These are phyloP conservation scores for Lagria hirta DNA, from an alignment of 2,888 invertebrate species.

Conservation along the genomic window DNA sequence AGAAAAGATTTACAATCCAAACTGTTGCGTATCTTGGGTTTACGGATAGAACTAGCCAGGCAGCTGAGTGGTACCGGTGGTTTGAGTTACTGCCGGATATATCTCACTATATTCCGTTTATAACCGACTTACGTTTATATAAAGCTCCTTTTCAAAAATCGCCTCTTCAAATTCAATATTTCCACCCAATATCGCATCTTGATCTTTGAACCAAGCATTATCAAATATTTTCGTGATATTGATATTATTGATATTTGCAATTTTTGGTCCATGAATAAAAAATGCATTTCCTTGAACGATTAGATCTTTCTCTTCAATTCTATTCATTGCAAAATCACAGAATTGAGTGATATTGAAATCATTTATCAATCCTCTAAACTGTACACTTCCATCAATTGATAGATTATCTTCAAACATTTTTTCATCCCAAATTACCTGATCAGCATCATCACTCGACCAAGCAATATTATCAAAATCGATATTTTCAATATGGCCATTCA, in stretches of 20 bases:
- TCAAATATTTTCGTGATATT: constrained; percentile 47
- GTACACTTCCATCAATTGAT: constrained; percentile 42
- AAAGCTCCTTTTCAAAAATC: constrained; percentile 43
- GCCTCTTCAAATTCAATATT: constrained; percentile 44
- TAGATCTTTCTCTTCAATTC: constrained; percentile 39
- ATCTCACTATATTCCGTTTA: no score
- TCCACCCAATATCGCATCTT: constrained; percentile 40
- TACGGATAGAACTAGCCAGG: no score
- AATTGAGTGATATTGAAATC: constrained; percentile 47
- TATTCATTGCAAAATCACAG: constrained; percentile 40
- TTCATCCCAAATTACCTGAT: constrained; percentile 37
- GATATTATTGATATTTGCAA: constrained; percentile 51
- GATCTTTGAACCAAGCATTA: constrained; percentile 57
- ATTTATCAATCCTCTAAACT: constrained; percentile 44
- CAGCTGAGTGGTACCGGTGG: no score
- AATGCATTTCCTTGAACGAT: constrained; percentile 53
- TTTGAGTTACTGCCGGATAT: no score
- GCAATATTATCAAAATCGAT: constrained; percentile 56
- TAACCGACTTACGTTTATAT: constrained; percentile 45
- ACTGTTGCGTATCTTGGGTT: no score
- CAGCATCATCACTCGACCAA: constrained; percentile 31
- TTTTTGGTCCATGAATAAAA: constrained; percentile 53
- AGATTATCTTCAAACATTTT: constrained; percentile 45
- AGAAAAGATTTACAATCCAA: no score
- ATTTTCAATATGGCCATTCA: constrained; percentile 48